phyloP scores from a whole-genome alignment of 2,797 vertebrate species.

The Diceros bicornis region DNA sequence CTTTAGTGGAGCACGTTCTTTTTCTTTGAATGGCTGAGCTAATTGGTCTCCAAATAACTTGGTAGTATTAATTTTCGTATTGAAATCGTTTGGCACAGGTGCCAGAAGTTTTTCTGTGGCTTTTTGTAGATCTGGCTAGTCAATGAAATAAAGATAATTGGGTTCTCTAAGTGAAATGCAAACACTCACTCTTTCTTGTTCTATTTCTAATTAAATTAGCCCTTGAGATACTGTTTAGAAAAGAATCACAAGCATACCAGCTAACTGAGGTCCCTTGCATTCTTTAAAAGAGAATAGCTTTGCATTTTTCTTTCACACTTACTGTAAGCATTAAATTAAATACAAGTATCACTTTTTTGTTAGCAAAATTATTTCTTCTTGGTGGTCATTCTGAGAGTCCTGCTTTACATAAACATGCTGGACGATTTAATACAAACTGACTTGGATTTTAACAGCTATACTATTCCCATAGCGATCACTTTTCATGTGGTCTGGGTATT shows the following conservation, averaged over 20 bases:
- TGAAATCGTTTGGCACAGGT: conserved; percentile 55
- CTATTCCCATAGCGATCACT: conserved; percentile 90
- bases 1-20: not conserved
- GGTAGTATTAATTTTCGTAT: conserved; percentile 70
- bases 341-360: conserved; percentile 82
- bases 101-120: conserved; percentile 8
- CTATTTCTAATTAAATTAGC: conserved; percentile 71
- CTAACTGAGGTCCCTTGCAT: not conserved
- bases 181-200: conserved; percentile 39
- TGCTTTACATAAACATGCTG: conserved; percentile 87
- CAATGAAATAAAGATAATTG: conserved; percentile 57
- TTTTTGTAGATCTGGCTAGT: conserved; percentile 45
- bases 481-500: conserved; percentile 90
- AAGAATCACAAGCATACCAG: conserved; percentile 5
- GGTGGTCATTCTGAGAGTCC: conserved; percentile 84
- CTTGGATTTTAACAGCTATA: conserved; percentile 90
- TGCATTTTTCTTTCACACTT: conserved; percentile 60
- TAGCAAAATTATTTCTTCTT: conserved; percentile 86
- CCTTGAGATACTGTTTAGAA: conserved; percentile 56
- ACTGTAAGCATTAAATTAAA: conserved; percentile 67
- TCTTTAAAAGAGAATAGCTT: conserved; percentile 58
- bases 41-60: conserved; percentile 73
- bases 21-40: conserved; percentile 70
- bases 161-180: conserved; percentile 36
- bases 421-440: conserved; percentile 88